Evolutionary conservation across 2,888 invertebrate species (phyloP).

Genomic region (Drosophila macrospina): DNA sequence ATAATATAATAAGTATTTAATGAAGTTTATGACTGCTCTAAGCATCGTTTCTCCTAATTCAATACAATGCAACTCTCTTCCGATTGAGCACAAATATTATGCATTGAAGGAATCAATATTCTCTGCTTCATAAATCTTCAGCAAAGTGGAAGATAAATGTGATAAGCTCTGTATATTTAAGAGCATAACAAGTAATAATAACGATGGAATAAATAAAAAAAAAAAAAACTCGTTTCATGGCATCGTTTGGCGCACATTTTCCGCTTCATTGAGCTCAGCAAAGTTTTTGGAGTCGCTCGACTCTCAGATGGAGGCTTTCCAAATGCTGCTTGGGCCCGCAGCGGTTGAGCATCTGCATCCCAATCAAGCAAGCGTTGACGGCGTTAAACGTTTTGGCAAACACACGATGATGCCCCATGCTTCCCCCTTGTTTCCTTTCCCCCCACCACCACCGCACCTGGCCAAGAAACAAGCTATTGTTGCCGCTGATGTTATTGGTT

Average conservation of each 20-base stretch:
- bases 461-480: conserved; percentile 19
- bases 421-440: background rate
- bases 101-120: background rate
- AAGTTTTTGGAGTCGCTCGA: conserved; percentile 37
- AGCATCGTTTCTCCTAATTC: too few relatives aligned
- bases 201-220: conserved; percentile 27
- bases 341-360: conserved; percentile 74
- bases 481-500: conserved; percentile 31
- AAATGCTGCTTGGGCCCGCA: conserved; percentile 57
- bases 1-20: too few relatives aligned
- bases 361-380: conserved; percentile 67
- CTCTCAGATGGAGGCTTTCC: conserved; percentile 49
- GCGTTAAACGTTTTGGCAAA: conserved; percentile 81
- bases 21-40: background rate
- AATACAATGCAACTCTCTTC: too few relatives aligned
- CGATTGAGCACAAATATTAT: too few relatives aligned
- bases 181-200: conserved; percentile 49
- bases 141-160: conserved; percentile 21
- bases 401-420: conserved; percentile 48
- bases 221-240: conserved; percentile 75
- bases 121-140: background rate
- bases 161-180: conserved; percentile 30
- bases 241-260: conserved; percentile 77
- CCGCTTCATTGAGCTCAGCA: conserved; percentile 72
- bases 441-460: background rate